These are phyloP conservation scores for Anodontia alba DNA, from an alignment of 2,888 invertebrate species.

Conservation along the genomic window DNA sequence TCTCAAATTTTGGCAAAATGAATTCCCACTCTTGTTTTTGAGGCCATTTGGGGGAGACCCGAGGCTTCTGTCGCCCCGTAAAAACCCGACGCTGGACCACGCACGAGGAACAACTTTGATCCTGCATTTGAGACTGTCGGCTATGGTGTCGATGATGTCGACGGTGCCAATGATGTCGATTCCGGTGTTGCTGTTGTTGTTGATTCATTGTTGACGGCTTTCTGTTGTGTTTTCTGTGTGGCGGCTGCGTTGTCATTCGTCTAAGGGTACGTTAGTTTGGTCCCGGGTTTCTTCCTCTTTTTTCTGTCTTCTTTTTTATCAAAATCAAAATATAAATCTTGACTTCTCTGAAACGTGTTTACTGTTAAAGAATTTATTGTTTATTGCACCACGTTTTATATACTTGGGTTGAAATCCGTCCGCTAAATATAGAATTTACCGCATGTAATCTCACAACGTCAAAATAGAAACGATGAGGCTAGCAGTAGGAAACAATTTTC, in stretches of 20 bases:
- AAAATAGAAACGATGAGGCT: no score
- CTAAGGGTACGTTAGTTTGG: background rate
- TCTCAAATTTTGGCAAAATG: background rate
- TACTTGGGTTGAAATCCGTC: no score
- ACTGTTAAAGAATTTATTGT: background rate
- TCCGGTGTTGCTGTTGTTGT: slow-evolving; percentile 15
- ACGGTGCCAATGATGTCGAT: slow-evolving; percentile 1
- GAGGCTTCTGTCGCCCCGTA: slow-evolving; percentile 25
- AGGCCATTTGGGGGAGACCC: slow-evolving; percentile 59
- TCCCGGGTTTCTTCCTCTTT: background rate
- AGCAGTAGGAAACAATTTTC: no score
- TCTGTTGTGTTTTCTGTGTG: slow-evolving; percentile 50
- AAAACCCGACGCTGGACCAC: slow-evolving; percentile 55
- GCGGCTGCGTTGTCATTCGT: slow-evolving; percentile 31
- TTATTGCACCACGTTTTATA: slow-evolving; percentile 20
- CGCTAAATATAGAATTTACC: no score
- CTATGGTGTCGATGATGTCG: slow-evolving; percentile 18
- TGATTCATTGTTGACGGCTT: slow-evolving; percentile 2
- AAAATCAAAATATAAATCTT: background rate
- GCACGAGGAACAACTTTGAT: slow-evolving; percentile 1
- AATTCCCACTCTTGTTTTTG: slow-evolving; percentile 63
- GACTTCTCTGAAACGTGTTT: background rate
- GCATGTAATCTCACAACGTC: no score
- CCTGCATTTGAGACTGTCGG: slow-evolving; percentile 26
- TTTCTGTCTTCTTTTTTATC: no score